phyloP scores from a whole-genome alignment of 2,113 vertebrate genomes.

The Balaeniceps rex region DNA sequence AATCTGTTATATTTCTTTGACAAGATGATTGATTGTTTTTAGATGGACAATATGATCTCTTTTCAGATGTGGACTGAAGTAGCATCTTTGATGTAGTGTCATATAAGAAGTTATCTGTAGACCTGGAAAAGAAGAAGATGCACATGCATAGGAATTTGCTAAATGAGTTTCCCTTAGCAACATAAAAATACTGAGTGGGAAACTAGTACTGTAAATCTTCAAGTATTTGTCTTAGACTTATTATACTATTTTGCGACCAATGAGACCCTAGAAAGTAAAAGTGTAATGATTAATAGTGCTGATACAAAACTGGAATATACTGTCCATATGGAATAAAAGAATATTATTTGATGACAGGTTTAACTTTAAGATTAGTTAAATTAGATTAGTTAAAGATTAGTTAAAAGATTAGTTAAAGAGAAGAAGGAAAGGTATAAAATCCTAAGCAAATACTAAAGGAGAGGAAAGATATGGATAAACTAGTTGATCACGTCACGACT shows the following conservation, averaged over 20 bases:
- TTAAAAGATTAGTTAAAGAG: too few species aligned
- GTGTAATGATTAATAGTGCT: not conserved
- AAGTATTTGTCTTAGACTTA: not conserved
- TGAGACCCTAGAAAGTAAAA: not conserved
- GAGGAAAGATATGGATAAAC: not conserved
- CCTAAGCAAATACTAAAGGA: not conserved
- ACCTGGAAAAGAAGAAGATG: not conserved
- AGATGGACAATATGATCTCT: not conserved
- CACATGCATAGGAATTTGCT: not conserved
- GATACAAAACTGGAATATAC: not conserved
- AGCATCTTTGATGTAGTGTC: not conserved
- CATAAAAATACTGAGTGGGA: not conserved
- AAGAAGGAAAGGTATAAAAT: not conserved
- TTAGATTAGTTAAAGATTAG: too few species aligned
- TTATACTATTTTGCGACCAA: not conserved
- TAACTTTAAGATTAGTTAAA: not conserved
- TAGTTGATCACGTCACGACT: not conserved
- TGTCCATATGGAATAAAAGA: not conserved
- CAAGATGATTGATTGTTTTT: not conserved
- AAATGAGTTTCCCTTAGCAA: not conserved
- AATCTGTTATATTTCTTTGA: not conserved
- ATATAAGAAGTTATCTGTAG: not conserved
- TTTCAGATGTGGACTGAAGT: not conserved
- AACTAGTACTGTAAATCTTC: not conserved
- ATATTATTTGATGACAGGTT: not conserved